A percentile compares a stretch with the other conserved stretches of the same genome.
Conservation (phyloP, 35 echinoderm and acorn worm species). For the Ophioderma brevispina region DNA sequence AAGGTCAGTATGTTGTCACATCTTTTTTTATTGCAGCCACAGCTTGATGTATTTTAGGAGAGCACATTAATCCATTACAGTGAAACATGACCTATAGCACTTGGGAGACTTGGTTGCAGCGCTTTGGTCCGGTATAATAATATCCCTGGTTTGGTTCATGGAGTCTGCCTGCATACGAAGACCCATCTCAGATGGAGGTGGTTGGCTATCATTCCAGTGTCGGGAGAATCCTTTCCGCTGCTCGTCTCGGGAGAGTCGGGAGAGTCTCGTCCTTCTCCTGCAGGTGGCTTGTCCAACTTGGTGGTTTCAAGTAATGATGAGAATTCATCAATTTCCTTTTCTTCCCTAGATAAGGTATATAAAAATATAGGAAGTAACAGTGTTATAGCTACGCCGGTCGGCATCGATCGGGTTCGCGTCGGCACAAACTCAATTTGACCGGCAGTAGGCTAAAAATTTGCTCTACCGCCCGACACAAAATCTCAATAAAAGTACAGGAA, state of each 20-base stretch:
- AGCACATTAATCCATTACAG: too few species aligned
- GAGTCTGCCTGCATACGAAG: not conserved
- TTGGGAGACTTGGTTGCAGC: conserved; percentile 94
- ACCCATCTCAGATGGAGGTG: not conserved
- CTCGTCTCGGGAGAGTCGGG: conserved; percentile 13
- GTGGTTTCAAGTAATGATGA: conserved; percentile 89
- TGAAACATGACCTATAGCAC: conserved; percentile 89
- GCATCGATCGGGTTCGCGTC: too few species aligned
- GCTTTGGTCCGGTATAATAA: conserved; percentile 75
- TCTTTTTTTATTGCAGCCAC: too few species aligned
- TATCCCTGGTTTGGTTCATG: conserved; percentile 52
- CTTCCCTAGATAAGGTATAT: conserved; percentile 40
- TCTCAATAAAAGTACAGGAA: too few species aligned
- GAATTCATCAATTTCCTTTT: conserved; percentile 87
- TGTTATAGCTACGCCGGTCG: too few species aligned
- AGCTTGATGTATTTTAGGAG: too few species aligned
- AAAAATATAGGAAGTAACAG: too few species aligned
- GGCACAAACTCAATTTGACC: too few species aligned
- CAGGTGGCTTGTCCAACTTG: conserved; percentile 49
- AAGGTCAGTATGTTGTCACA: too few species aligned
- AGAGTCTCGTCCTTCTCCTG: conserved; percentile 23
- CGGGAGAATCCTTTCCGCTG: conserved; percentile 20
- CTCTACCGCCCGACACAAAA: too few species aligned
- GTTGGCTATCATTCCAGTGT: not conserved
- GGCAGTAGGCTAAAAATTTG: too few species aligned